A percentile compares a stretch with the other conserved stretches of the same genome.
Evolutionary conservation across 2,797 vertebrate genomes (phyloP).

Genomic region (Leptatherina wallacei): DNA sequence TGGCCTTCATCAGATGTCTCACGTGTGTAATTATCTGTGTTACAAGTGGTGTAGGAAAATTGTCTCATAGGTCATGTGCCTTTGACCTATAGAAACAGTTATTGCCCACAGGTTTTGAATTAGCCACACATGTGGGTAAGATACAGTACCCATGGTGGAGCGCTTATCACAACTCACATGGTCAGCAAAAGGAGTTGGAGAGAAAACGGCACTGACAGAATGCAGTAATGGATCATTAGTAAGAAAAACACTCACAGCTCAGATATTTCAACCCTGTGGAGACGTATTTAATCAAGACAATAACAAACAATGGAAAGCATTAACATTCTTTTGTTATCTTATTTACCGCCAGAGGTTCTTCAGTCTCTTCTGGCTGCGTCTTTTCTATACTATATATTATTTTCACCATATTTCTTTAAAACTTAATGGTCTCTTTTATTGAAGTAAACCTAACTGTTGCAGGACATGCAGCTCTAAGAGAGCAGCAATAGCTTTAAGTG

Average conservation of each 20-base stretch:
- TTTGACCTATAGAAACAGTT: conserved; percentile 75
- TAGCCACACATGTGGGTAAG: conserved; percentile 73
- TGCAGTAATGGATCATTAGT: conserved; percentile 60
- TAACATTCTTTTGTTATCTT: conserved; percentile 42
- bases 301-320: conserved; percentile 47
- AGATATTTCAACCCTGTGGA: conserved; percentile 49
- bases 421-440: conserved; percentile 7
- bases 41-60: conserved; percentile 68
- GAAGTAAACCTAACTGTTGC: conserved; percentile 1
- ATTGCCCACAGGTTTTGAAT: conserved; percentile 76
- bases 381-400: neutral
- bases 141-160: conserved; percentile 66
- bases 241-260: conserved; percentile 44
- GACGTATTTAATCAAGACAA: conserved; percentile 49
- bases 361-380: neutral
- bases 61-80: conserved; percentile 71
- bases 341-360: conserved; percentile 6
- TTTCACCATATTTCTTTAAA: conserved; percentile 1
- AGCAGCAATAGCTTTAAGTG: conserved; percentile 14
- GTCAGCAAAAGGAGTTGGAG: conserved; percentile 67
- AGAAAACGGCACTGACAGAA: conserved; percentile 50
- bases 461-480: conserved; percentile 22
- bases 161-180: conserved; percentile 66
- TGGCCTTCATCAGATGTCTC: conserved; percentile 58
- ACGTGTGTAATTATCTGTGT: conserved; percentile 69